phyloP scores from a whole-genome alignment of 2,888 invertebrate species.

The Mylabris sibirica region DNA sequence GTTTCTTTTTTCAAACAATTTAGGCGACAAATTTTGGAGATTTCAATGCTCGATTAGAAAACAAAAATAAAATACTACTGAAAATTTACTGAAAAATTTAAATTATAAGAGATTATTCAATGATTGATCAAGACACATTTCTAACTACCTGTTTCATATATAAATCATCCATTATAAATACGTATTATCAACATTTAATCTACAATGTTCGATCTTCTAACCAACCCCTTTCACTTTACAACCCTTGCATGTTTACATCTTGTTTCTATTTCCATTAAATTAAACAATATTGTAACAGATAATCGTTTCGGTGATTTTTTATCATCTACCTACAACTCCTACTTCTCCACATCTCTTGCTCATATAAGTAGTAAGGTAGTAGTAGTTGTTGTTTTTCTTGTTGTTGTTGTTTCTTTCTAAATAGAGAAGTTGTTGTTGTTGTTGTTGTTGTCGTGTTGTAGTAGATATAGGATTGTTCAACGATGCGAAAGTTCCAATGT shows the following conservation, averaged over 20 bases:
- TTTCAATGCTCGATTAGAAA: too few species aligned
- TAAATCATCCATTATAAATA: too few species aligned
- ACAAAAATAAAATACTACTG: too few species aligned
- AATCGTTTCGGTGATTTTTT: neutral
- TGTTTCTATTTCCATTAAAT: neutral
- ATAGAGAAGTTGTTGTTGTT: neutral
- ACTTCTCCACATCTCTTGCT: neutral
- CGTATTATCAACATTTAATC: too few species aligned
- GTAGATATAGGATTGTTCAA: conserved; percentile 14
- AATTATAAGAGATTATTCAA: too few species aligned
- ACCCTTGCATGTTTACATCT: too few species aligned
- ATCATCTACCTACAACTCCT: neutral
- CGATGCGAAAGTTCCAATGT: conserved; percentile 17
- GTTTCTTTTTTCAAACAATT: too few species aligned
- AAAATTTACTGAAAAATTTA: neutral
- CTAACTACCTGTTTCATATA: too few species aligned
- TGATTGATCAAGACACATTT: neutral
- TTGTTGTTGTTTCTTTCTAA: neutral
- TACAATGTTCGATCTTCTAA: neutral
- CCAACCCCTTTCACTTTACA: too few species aligned
- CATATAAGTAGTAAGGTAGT: too few species aligned
- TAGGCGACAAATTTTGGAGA: too few species aligned
- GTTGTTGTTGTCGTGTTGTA: neutral
- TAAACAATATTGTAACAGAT: neutral
- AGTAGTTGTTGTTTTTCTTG: neutral